A percentile compares a stretch with the other conserved stretches of the same genome.
These are phyloP conservation scores for Phengaris alcon DNA, from an alignment of 2,888 invertebrate species.

Conservation along the genomic window DNA sequence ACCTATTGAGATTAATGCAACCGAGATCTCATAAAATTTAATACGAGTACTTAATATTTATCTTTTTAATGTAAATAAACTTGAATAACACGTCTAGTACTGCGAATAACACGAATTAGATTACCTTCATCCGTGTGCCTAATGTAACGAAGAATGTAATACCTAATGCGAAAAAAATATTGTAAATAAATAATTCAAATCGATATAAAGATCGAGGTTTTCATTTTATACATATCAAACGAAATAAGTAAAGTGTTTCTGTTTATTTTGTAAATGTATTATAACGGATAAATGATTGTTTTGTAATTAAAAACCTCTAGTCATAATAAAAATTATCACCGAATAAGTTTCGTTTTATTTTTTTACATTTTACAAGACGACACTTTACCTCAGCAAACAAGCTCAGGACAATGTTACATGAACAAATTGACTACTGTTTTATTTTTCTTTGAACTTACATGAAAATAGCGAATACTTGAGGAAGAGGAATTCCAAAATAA, in stretches of 20 bases:
- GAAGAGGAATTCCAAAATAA: too few relatives aligned
- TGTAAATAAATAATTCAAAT: constrained; percentile 44
- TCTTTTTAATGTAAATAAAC: constrained; percentile 51
- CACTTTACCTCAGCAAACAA: constrained; percentile 20
- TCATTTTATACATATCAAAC: constrained; percentile 76
- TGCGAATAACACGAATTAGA: constrained; percentile 53
- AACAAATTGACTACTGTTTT: neutral
- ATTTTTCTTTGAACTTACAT: too few relatives aligned
- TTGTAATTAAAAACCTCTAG: constrained; percentile 85
- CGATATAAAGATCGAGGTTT: constrained; percentile 61
- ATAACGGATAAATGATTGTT: constrained; percentile 68
- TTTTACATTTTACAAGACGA: constrained; percentile 34
- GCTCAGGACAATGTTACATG: too few relatives aligned
- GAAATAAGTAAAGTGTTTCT: constrained; percentile 60
- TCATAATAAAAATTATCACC: constrained; percentile 82
- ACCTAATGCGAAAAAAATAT: constrained; percentile 32
- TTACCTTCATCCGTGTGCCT: constrained; percentile 66
- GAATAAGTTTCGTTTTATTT: constrained; percentile 54
- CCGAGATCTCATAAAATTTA: constrained; percentile 56
- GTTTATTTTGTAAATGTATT: constrained; percentile 64
- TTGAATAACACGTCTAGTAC: constrained; percentile 21
- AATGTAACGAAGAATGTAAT: constrained; percentile 48
- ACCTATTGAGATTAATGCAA: constrained; percentile 54
- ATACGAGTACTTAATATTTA: constrained; percentile 40
- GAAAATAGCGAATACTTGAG: too few relatives aligned